phyloP scores from a whole-genome alignment of 2,113 vertebrate genomes.

The Ammodytes dubius region DNA sequence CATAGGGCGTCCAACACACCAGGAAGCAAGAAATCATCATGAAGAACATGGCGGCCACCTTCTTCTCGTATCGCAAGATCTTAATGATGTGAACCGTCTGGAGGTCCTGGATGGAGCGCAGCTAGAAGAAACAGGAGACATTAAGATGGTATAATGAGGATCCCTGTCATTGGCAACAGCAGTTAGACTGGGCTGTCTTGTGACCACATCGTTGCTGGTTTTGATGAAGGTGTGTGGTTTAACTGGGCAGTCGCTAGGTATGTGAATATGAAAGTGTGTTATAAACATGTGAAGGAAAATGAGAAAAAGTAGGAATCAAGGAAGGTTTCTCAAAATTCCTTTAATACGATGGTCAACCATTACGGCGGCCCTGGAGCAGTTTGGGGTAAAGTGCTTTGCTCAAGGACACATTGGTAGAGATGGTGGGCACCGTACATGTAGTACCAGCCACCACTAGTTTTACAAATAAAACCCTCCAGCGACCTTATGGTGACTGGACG shows the following conservation, averaged over 20 bases:
- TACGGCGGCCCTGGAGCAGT: too few relatives aligned
- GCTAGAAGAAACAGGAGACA: conserved; percentile 77
- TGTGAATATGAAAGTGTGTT: background rate
- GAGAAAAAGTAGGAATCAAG: background rate
- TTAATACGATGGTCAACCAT: background rate
- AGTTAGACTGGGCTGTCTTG: background rate
- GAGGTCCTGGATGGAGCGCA: conserved; percentile 91
- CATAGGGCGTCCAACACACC: conserved; percentile 92
- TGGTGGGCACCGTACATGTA: too few relatives aligned
- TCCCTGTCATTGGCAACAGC: too few relatives aligned
- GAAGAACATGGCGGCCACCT: conserved; percentile 92
- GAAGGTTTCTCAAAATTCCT: too few relatives aligned
- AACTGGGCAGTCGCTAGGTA: background rate
- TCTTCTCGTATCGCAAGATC: conserved; percentile 93
- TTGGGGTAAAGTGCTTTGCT: too few relatives aligned
- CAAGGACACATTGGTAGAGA: too few relatives aligned
- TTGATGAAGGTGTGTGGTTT: background rate
- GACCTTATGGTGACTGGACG: too few relatives aligned
- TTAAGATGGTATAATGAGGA: background rate
- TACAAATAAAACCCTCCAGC: too few relatives aligned
- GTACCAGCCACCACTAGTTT: too few relatives aligned
- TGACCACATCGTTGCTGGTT: background rate
- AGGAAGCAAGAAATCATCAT: conserved; percentile 92
- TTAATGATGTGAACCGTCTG: conserved; percentile 92
- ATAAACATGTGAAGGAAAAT: too few relatives aligned